A percentile compares a stretch with the other conserved stretches of the same genome.
phyloP scores from a whole-genome alignment of 2,113 vertebrate genomes.

The Leptocoma aspasia region DNA sequence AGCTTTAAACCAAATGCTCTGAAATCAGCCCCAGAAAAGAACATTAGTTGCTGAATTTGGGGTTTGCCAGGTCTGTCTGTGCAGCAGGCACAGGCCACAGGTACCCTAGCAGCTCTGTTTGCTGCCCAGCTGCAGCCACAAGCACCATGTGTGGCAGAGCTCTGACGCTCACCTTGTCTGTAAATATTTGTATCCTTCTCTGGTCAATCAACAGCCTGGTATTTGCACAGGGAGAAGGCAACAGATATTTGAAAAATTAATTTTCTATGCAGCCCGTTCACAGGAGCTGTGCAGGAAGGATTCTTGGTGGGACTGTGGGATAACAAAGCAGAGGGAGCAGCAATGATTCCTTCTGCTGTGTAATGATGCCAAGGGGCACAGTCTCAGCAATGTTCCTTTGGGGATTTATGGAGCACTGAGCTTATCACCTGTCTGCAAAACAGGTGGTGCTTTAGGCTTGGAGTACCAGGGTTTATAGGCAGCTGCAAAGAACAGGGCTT shows the following conservation, averaged over 20 bases:
- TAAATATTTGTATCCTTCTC: slow-evolving; percentile 58
- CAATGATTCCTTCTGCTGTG: background rate
- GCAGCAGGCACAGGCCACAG: background rate
- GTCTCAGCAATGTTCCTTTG: background rate
- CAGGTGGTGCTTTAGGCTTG: background rate
- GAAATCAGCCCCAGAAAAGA: background rate
- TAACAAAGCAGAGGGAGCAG: background rate
- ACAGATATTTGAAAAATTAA: background rate
- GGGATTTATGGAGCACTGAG: background rate
- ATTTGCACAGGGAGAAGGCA: slow-evolving; percentile 33
- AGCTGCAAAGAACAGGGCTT: background rate
- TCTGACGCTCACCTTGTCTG: background rate
- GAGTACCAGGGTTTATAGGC: fast-evolving
- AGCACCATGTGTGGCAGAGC: background rate
- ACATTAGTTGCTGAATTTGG: background rate
- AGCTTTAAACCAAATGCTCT: background rate
- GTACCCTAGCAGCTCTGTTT: background rate
- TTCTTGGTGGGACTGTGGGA: background rate
- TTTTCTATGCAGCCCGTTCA: fast-evolving
- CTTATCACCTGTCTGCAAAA: background rate
- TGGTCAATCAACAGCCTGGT: background rate
- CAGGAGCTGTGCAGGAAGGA: background rate
- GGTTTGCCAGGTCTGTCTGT: background rate
- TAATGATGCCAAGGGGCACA: background rate
- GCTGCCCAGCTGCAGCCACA: background rate